Conservation (phyloP, 2,113 vertebrate genomes). For the Megaleporinus macrocephalus region DNA sequence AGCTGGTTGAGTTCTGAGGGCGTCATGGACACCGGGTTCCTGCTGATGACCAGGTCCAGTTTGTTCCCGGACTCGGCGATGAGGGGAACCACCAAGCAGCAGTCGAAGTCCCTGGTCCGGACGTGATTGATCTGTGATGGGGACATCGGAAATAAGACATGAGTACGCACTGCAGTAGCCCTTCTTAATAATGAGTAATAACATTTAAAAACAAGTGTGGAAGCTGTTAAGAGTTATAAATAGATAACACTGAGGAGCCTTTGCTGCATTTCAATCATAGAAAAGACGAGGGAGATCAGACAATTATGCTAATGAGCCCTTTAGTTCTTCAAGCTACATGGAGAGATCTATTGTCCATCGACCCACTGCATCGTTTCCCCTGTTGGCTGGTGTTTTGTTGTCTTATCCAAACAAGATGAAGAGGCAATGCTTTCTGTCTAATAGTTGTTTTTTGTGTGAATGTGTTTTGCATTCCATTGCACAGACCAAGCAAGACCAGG, state of each 20-base stretch:
- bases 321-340: neutral
- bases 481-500: neutral
- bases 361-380: neutral
- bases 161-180: neutral
- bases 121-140: slow-evolving; percentile 89
- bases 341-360: neutral
- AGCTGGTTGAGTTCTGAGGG: slow-evolving; percentile 66
- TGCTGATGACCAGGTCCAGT: slow-evolving; percentile 94
- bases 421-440: neutral
- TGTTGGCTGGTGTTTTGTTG: neutral
- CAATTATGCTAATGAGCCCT: slow-evolving; percentile 21
- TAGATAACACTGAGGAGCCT: neutral
- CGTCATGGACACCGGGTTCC: slow-evolving; percentile 85
- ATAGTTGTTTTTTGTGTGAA: neutral
- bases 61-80: slow-evolving; percentile 96
- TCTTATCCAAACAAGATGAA: slow-evolving; percentile 11
- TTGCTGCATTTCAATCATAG: slow-evolving; percentile 4
- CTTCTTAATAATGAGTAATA: neutral
- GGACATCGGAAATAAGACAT: neutral
- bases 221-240: slow-evolving; percentile 8
- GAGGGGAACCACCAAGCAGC: slow-evolving; percentile 95
- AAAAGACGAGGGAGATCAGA: slow-evolving; percentile 8
- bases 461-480: neutral
- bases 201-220: slow-evolving; percentile 19
- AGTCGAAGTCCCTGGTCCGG: slow-evolving; percentile 97